Base-by-base conservation (phyloP, 2,888 invertebrate species). In the Parasteatoda lunata region DNA sequence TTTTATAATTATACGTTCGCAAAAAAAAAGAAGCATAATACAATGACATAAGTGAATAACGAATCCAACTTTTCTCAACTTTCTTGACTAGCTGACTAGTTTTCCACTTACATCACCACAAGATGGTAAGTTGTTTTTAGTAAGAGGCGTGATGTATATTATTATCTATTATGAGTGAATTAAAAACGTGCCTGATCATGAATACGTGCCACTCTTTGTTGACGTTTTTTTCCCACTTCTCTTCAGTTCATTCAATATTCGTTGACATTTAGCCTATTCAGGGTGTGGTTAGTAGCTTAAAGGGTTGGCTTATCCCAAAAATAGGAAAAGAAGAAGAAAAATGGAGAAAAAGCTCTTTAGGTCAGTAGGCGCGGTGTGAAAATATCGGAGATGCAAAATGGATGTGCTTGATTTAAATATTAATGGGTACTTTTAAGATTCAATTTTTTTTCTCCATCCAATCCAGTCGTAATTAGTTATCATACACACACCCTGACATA, bases 321-420 rank as follows among this genome's bases (percentile, higher is more conserved):
- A 59, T 59, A 59, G 59, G 59, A 59, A 59, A 59, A n/a, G 59
- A 59, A 59, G 4, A 59, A 59, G n/a, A 59, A 54, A 59, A 59
- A 59, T 8, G 59, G 59, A n/a, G n/a, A 59, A 59, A 64, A 73
- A 75, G 64, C 64, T 79, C 85, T 76, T 71, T 72, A 66, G 76
- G 71, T 77, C 52, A 85, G 54, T 71, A 66, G 85, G 80, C 76
- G 76, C 76, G 80, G 80, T 71, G 80, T 76, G 85, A 77, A 85
- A 85, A 85, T 76, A 85, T 65, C 70, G 52, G 65, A 71, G 71
- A 85, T 80, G 73, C 70, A 59, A 76, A 80, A 81, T 77, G 64
- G 77, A 77, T 80, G 47, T 30, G 68, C 80, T 30, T 52, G 15
- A 47, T 71, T 76, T 71, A 73, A 68, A 77, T 77, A 85, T 85